Percentiles rank a stretch among this genome's conserved stretches.
Conservation (phyloP, 2,797 vertebrate species). For the Anguilla anguilla region DNA sequence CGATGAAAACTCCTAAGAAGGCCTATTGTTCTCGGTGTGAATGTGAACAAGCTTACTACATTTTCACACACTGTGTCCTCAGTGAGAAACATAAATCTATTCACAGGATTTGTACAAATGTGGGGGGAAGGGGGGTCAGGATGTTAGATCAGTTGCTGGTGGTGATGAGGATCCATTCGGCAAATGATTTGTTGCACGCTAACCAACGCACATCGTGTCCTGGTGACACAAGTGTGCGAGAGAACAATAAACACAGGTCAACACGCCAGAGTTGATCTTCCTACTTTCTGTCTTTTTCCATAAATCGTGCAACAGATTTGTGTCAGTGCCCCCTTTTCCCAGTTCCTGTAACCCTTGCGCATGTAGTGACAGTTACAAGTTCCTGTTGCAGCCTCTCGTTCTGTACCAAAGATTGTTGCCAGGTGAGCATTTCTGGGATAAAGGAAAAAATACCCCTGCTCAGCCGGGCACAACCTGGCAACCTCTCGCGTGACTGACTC, state of each 20-base stretch:
- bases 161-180: background rate
- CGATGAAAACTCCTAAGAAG: too few relatives aligned
- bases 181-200: background rate
- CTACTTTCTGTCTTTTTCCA: background rate
- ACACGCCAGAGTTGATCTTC: background rate
- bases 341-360: background rate
- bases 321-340: background rate
- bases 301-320: background rate
- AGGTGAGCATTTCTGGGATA: constrained; percentile 42
- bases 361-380: background rate
- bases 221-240: background rate
- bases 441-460: constrained; percentile 52
- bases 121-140: background rate
- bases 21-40: background rate
- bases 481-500: constrained; percentile 41
- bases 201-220: background rate
- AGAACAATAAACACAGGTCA: constrained; percentile 1
- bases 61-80: background rate
- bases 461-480: constrained; percentile 52
- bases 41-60: background rate
- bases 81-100: background rate
- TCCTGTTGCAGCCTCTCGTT: background rate
- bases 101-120: background rate
- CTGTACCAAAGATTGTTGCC: constrained; percentile 14
- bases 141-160: background rate